Evolutionary conservation across 1,140 invertebrate species (phyloP), one percentile per base, ranked within the genome.

Genomic region (Halesus radiatus): DNA sequence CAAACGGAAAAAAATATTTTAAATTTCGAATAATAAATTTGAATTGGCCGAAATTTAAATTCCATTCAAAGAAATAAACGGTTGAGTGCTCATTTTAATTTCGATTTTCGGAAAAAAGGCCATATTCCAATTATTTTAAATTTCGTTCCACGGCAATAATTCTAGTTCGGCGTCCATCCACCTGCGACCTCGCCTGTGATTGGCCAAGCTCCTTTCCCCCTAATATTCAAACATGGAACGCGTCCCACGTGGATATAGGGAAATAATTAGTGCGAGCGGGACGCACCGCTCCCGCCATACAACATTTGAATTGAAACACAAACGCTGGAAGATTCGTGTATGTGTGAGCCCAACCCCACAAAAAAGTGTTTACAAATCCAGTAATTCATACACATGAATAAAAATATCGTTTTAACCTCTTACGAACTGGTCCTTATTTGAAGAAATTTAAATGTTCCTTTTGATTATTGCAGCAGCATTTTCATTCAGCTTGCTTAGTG

Each of bases 261-360:
- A 74, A 74, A 74, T 74, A 54, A 56, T 56, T 54, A 74, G 70
- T 74, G 70, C 52, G 70, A 74, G 70, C 70, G 29, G 18, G 70
- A 74, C 70, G 53, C n/a, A n/a, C 6, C 37, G 16, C 37, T 18
- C 32, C 68, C n/a, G 18, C 68, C 53, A 29, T 54, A 54, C 70
- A 56, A 45, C 8, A 45, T 45, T 45, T 45, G 37, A 74, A 74
- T 74, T 74, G 70, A 74, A 74, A 74, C 70, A 56, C 70, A 74
- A 74, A 74, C 52, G 70, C 56, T 52, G n/a, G 29, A 74, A 74
- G 10, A 45, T 10, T 54, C n/a, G 66, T 16, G 18, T 70, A 20
- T 70, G 37, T 16, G 37, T 70, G n/a, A 37, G 22, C 66, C 10
- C 3, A 7, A 18, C 1, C 37, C 7, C 45, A 45, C 16, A 70